These are phyloP conservation scores for Dorcus hopei DNA, from an alignment of 2,888 invertebrate species.

Conservation along the genomic window DNA sequence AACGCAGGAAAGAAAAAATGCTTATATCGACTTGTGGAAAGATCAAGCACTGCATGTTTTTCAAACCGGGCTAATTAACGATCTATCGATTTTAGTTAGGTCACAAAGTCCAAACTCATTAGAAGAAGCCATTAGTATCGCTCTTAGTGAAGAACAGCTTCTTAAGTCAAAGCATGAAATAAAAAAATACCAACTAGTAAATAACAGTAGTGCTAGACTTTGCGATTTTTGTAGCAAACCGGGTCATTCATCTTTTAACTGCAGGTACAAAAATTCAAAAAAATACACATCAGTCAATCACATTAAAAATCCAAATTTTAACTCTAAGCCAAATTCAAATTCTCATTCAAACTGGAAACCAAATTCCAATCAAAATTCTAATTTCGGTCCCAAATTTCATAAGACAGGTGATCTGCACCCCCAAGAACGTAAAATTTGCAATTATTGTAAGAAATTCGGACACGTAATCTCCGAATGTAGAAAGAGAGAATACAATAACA, in stretches of 20 bases:
- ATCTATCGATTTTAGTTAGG: constrained; percentile 33
- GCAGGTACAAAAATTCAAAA: too few relatives aligned
- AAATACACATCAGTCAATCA: too few relatives aligned
- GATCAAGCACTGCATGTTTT: constrained; percentile 35
- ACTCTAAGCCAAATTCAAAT: too few relatives aligned
- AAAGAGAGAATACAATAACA: constrained; percentile 25
- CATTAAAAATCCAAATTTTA: too few relatives aligned
- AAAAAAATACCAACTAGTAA: too few relatives aligned
- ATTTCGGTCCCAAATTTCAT: neutral
- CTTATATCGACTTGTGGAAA: constrained; percentile 29
- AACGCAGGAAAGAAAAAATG: constrained; percentile 18
- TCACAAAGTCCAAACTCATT: constrained; percentile 31
- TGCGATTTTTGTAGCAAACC: too few relatives aligned
- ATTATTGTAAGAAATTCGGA: constrained; percentile 22
- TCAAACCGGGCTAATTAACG: constrained; percentile 31
- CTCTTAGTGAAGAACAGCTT: constrained; percentile 30
- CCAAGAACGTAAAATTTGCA: constrained; percentile 7
- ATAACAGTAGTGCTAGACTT: too few relatives aligned
- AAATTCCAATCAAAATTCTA: neutral
- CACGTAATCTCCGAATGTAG: constrained; percentile 20
- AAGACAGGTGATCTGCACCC: too few relatives aligned
- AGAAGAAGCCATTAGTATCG: constrained; percentile 33
- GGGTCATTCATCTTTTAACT: too few relatives aligned
- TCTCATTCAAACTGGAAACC: too few relatives aligned
- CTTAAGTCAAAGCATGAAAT: too few relatives aligned